Base-by-base conservation (phyloP, 2,888 invertebrate species). In the Carcina quercana region DNA sequence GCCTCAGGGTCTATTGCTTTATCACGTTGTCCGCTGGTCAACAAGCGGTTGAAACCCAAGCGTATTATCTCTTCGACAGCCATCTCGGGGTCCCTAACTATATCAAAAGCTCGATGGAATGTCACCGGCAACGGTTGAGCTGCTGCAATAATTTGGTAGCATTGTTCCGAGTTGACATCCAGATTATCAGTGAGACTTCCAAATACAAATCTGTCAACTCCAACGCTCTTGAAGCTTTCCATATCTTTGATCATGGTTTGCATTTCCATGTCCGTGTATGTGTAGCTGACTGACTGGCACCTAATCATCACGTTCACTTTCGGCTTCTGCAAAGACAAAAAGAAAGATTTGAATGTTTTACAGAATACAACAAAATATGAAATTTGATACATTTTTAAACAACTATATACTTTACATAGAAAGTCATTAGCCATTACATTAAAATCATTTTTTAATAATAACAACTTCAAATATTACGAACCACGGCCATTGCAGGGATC, bases 81-180 rank as follows among this genome's bases (percentile, higher is more conserved):
- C 4, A 86, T 79, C 0, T 85, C 50, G 0, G 92, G 89, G 15
- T 86, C 58, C 4, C 56, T 54, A 42, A 88, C 85, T 7, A 90
- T 75, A 73, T 97, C 97, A 64, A 96, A 95, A 0, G 97, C 97
- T 49, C 95, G 86, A 58, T 95, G 95, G 59, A 95, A 96, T 6
- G 95, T 95, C 0, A 92, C 88, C 0, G 93, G 92, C 15, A 89
- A 63, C 0, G 91, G 90, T 31, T 70, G 56, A 1, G 89, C 88
- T 7, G 76, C 74, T 21, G 72, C 60, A 10, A 93, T 61, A 2
- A 94, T 73, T 40, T 80, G 85, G 19, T 75, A 57, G 58, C 93
- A 93, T 27, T 85, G 84, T 15, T 85, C 76, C 37, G 80, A 68
- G 50, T 95, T 89, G n/a, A 95, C 78, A 2, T 86, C 70, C 5